A percentile compares a stretch with the other conserved stretches of the same genome.
phyloP scores from a whole-genome alignment of 2,888 invertebrate genomes.

The Alviniconcha strummeri region DNA sequence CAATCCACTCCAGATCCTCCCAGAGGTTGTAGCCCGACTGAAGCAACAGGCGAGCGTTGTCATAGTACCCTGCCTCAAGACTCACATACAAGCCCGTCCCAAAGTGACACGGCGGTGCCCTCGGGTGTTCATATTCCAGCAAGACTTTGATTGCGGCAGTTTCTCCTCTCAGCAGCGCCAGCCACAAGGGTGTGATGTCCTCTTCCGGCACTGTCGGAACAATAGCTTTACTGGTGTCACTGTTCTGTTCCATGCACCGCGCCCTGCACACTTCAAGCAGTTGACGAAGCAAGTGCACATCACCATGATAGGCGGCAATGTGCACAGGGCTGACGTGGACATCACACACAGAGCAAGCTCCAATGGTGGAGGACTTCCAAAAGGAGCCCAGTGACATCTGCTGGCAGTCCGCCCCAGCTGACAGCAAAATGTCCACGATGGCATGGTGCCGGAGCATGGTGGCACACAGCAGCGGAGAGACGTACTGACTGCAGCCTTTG shows the following conservation, averaged over 20 bases:
- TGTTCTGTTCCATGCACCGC: conserved; percentile 20
- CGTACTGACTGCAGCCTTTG: conserved; percentile 40
- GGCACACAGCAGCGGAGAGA: conserved; percentile 41
- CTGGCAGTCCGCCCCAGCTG: conserved; percentile 35
- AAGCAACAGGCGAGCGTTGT: conserved; percentile 35
- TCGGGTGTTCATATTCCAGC: conserved; percentile 37
- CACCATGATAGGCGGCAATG: conserved; percentile 41
- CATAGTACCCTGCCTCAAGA: conserved; percentile 35
- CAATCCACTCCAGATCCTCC: conserved; percentile 43
- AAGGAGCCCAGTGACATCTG: conserved; percentile 36
- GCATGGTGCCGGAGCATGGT: conserved; percentile 28
- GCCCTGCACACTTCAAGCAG: conserved; percentile 27
- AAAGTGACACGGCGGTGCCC: conserved; percentile 40
- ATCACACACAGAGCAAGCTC: conserved; percentile 42
- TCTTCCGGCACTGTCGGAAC: conserved; percentile 28
- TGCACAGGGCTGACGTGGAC: conserved; percentile 37
- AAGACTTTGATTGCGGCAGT: conserved; percentile 34
- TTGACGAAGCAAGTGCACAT: conserved; percentile 25
- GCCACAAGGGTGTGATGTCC: conserved; percentile 43
- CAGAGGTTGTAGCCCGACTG: conserved; percentile 39
- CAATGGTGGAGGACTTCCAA: conserved; percentile 33
- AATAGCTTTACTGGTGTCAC: conserved; percentile 21
- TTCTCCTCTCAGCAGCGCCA: conserved; percentile 38
- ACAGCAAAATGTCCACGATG: conserved; percentile 34
- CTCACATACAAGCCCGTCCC: conserved; percentile 41